Evolutionary conservation across 1,140 invertebrate species (phyloP).

Genomic region (Drosophila seguyi): DNA sequence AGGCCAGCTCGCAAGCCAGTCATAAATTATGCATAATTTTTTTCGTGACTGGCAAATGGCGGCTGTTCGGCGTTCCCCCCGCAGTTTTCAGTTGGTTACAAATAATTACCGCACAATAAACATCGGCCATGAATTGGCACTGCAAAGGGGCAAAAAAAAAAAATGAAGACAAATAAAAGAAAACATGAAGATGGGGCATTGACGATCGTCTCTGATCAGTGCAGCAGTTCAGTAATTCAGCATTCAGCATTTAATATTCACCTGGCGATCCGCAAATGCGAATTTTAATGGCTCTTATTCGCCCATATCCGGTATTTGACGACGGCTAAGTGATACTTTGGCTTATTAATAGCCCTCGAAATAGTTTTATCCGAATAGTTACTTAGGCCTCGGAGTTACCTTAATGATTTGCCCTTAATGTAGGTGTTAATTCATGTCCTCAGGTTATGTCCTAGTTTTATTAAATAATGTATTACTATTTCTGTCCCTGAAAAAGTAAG

Average conservation of each 20-base stretch:
- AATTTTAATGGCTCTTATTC: constrained; percentile 32
- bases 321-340: constrained; percentile 35
- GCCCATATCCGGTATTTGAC: constrained; percentile 22
- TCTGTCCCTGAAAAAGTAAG: background rate
- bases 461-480: background rate
- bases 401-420: background rate
- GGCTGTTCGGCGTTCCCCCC: constrained; percentile 24
- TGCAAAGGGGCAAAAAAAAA: background rate
- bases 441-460: background rate
- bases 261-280: constrained; percentile 17
- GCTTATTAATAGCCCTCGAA: constrained; percentile 26
- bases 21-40: constrained; percentile 80
- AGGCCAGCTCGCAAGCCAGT: constrained; percentile 61
- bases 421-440: background rate
- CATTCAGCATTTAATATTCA: constrained; percentile 31
- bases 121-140: constrained; percentile 38
- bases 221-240: background rate
- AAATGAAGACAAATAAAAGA: background rate
- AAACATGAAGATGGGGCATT: background rate
- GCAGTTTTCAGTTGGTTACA: constrained; percentile 49
- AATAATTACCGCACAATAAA: constrained; percentile 57
- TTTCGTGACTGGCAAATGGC: constrained; percentile 76
- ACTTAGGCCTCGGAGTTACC: background rate
- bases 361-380: constrained; percentile 2
- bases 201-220: constrained; percentile 25